These are phyloP conservation scores for Pegea sp. DNA, from an alignment of 23 tunicate genomes.

Conservation along the genomic window DNA sequence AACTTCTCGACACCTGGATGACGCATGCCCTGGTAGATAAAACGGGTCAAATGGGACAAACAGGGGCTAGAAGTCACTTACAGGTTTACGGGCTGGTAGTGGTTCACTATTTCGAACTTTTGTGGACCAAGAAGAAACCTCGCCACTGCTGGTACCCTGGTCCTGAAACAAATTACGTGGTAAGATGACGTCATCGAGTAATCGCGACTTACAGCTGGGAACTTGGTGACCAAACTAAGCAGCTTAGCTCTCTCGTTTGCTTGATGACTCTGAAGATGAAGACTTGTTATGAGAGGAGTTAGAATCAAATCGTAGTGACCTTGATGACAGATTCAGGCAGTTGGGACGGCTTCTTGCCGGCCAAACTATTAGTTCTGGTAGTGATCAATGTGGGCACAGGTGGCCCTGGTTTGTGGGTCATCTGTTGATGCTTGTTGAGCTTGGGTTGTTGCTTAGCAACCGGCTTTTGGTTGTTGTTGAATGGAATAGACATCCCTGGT, in stretches of 20 bases:
- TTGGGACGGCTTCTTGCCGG: conserved; percentile 61
- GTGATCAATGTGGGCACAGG: conserved; percentile 67
- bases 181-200: too few species aligned
- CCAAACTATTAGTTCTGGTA: conserved; percentile 27
- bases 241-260: conserved; percentile 59
- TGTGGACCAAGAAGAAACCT: conserved; percentile 19
- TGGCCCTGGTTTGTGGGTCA: too few species aligned
- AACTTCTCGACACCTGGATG: conserved; percentile 48
- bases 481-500: too few species aligned
- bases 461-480: too few species aligned
- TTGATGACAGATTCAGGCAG: conserved; percentile 63
- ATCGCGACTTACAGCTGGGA: conserved; percentile 44
- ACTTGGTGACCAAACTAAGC: conserved; percentile 28
- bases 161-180: background rate
- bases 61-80: conserved; percentile 3
- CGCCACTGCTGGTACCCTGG: background rate
- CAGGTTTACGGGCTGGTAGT: conserved; percentile 46
- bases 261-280: conserved; percentile 55
- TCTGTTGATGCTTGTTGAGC: too few species aligned
- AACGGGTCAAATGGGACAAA: background rate
- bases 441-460: too few species aligned
- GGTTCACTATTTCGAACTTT: conserved; percentile 52
- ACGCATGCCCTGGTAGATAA: conserved; percentile 23
- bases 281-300: too few species aligned
- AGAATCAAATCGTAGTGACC: too few species aligned